phyloP scores from a whole-genome alignment of 2,113 vertebrate species.

The Onychostruthus taczanowskii region DNA sequence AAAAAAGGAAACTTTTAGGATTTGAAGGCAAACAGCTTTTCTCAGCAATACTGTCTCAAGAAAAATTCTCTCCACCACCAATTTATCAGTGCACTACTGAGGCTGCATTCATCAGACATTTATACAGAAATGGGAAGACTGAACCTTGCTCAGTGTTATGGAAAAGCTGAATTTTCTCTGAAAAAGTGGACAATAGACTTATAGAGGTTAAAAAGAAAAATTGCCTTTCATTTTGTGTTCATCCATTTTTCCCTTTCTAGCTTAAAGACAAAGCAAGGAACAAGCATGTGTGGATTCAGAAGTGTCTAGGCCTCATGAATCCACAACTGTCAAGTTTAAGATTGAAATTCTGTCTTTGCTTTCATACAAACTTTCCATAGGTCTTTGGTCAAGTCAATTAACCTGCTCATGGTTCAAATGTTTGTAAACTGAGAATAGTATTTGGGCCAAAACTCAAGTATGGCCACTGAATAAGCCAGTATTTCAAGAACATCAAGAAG shows the following conservation, averaged over 20 bases:
- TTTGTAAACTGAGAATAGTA: conserved; percentile 7
- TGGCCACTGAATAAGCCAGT: background rate
- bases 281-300: background rate
- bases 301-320: background rate
- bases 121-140: conserved; percentile 21
- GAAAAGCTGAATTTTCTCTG: conserved; percentile 25
- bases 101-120: background rate
- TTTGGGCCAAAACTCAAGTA: background rate
- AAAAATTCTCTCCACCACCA: background rate
- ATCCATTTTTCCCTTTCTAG: background rate
- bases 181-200: conserved; percentile 18
- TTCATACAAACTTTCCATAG: background rate
- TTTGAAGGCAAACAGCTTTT: conserved; percentile 33
- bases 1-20: background rate
- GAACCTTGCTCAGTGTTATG: background rate
- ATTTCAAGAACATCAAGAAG: background rate
- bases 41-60: conserved; percentile 29
- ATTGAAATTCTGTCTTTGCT: background rate
- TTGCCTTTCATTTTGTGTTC: background rate
- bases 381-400: conserved; percentile 10
- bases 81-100: conserved; percentile 17
- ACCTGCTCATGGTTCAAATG: background rate
- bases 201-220: conserved; percentile 44
- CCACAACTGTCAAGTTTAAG: background rate
- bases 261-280: conserved; percentile 20